Evolutionary conservation across 2,797 vertebrate species (phyloP).

Genomic region (Propithecus deckenii): DNA sequence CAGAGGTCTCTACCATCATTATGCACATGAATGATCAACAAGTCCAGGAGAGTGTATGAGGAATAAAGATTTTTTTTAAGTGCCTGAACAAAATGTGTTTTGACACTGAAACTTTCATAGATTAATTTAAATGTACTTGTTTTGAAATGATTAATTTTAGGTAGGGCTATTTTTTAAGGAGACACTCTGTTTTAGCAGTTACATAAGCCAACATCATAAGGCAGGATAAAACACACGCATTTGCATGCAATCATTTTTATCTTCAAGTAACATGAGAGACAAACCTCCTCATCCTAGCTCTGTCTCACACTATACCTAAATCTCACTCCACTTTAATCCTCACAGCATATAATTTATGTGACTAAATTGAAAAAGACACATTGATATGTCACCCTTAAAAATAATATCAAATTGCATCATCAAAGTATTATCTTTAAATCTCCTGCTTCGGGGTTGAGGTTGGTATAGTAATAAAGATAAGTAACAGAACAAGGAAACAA

Average conservation of each 20-base stretch:
- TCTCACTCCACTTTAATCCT: not conserved
- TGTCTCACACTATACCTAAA: not conserved
- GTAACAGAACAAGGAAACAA: not conserved
- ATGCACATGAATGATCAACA: no score
- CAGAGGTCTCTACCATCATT: rapidly evolving
- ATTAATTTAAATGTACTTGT: not conserved
- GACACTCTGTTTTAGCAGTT: not conserved
- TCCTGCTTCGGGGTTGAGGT: not conserved
- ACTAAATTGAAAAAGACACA: not conserved
- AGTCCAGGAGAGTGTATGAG: not conserved
- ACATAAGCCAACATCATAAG: not conserved
- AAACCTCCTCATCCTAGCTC: not conserved
- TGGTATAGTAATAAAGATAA: not conserved
- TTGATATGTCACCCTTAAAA: not conserved
- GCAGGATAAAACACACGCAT: not conserved
- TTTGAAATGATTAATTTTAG: not conserved
- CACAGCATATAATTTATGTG: not conserved
- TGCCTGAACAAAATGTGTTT: not conserved
- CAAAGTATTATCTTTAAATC: not conserved
- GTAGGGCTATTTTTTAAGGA: not conserved
- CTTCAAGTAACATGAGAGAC: not conserved
- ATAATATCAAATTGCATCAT: not conserved
- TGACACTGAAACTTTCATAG: not conserved
- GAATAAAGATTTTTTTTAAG: not conserved
- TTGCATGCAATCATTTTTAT: not conserved